Conservation (phyloP, 1,140 invertebrate genomes). For the Drosophila melanica region DNA sequence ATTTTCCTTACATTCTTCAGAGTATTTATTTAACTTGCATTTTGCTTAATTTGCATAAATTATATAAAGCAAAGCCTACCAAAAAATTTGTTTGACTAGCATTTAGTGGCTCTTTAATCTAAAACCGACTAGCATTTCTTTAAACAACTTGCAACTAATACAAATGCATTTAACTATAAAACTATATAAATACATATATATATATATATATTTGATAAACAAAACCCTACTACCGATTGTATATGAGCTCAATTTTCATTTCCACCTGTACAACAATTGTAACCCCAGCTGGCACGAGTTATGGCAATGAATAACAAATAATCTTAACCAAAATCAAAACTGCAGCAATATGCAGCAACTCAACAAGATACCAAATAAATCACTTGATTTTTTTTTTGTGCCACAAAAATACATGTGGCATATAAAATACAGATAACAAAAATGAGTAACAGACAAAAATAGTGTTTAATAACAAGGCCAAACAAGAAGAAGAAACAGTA, state of each 20-base stretch:
- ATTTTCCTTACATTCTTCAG: slow-evolving; percentile 23
- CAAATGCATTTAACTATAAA: slow-evolving; percentile 36
- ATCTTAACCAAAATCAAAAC: slow-evolving; percentile 26
- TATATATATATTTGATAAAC: slow-evolving; percentile 24
- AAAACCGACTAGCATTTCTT: slow-evolving; percentile 70
- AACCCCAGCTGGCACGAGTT: slow-evolving; percentile 87
- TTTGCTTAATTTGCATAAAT: slow-evolving; percentile 74
- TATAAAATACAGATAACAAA: slow-evolving; percentile 22
- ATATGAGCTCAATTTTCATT: slow-evolving; percentile 75
- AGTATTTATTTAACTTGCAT: slow-evolving; percentile 57
- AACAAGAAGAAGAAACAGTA: slow-evolving; percentile 8
- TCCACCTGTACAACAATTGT: slow-evolving; percentile 73
- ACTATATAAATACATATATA: slow-evolving; percentile 26
- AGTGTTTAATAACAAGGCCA: slow-evolving; percentile 21
- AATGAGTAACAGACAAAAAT: slow-evolving; percentile 19
- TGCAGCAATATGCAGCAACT: slow-evolving; percentile 29
- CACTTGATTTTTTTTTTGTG: slow-evolving; percentile 27
- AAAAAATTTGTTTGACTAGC: slow-evolving; percentile 71
- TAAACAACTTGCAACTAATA: slow-evolving; percentile 48
- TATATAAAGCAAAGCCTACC: slow-evolving; percentile 68
- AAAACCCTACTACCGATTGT: slow-evolving; percentile 55
- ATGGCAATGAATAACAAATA: slow-evolving; percentile 67
- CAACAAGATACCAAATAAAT: slow-evolving; percentile 12
- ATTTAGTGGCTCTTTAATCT: slow-evolving; percentile 76
- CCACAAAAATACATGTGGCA: slow-evolving; percentile 7